Conservation (phyloP, 2,888 invertebrate species). For the Tiliacea citrago region DNA sequence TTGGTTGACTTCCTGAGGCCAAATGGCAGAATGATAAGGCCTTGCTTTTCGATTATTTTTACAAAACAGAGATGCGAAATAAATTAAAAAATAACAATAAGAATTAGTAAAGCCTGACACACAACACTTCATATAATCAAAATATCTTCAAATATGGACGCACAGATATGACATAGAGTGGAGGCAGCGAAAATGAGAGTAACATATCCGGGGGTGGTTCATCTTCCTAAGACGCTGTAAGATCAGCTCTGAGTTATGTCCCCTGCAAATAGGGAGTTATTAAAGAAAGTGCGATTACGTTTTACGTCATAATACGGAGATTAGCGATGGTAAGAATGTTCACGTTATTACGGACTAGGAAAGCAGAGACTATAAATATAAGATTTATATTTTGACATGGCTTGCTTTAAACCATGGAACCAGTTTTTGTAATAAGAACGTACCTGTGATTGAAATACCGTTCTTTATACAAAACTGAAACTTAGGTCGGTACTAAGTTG, state of each 20-base stretch:
- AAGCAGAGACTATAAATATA: constrained; percentile 4
- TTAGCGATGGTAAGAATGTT: constrained; percentile 19
- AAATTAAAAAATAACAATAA: background rate
- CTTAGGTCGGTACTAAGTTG: too few species aligned
- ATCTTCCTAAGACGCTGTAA: constrained; percentile 85
- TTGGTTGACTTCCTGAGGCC: too few species aligned
- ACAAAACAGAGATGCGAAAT: background rate
- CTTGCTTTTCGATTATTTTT: background rate
- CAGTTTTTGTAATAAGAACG: too few species aligned
- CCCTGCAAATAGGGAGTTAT: constrained; percentile 77
- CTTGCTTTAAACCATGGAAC: too few species aligned
- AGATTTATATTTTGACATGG: too few species aligned
- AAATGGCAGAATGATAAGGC: too few species aligned
- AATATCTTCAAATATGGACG: constrained; percentile 67
- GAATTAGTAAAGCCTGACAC: background rate
- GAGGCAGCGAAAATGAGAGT: constrained; percentile 76
- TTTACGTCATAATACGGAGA: constrained; percentile 51
- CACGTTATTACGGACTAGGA: background rate
- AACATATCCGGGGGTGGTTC: constrained; percentile 82
- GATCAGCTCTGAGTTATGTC: constrained; percentile 87
- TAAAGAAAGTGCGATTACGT: constrained; percentile 73
- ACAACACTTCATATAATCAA: background rate
- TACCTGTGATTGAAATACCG: too few species aligned
- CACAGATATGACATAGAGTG: constrained; percentile 75
- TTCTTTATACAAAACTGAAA: too few species aligned